Evolutionary conservation across 1,140 invertebrate species (phyloP), one percentile per base, ranked within the genome.

Genomic region (Apis dorsata): DNA sequence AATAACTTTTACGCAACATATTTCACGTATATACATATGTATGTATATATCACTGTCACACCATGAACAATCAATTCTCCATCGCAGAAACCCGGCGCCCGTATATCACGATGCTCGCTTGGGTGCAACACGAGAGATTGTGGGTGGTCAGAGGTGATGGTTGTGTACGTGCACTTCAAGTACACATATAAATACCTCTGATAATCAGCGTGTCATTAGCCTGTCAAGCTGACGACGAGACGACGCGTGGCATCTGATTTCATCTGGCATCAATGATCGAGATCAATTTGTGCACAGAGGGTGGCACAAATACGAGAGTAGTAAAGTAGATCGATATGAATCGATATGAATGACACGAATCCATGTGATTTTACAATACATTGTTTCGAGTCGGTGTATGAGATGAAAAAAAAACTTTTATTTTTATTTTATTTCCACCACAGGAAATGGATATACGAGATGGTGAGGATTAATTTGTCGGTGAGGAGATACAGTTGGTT

Each of bases 161-260:
- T n/a, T n/a, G 49, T 10, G 49, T 53, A 7, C n/a, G 44, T 55
- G 69, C 8, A 28, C 69, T 21, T 34, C 10, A 10, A 3, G 0
- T 19, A 44, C 17, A 19, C 63, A 44, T 17, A 15, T 11, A n/a
- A 34, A 66, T 34, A 34, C 8, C 3, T 9, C 28, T 66, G 65
- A 57, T 82, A 63, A 79, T 55, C 62, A 59, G 24, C 70, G 49
- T 81, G 85, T 85, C 73, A 85, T 86, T 86, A 81, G 28, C 49
- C 73, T 80, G 79, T 75, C 80, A 81, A 44, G 34, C 68, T n/a
- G 60, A 57, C 53, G 76, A 68, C 65, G 63, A 71, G 81, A 83
- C 73, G 60, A 60, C 74, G 53, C 70, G 55, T 60, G 24, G 49
- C 55, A 73, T 72, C 68, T 76, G 73, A 85, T 85, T 73, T 85